Evolutionary conservation across 2,113 vertebrate genomes (phyloP), one percentile per base, ranked within the genome.

Genomic region (Tupaia tana): DNA sequence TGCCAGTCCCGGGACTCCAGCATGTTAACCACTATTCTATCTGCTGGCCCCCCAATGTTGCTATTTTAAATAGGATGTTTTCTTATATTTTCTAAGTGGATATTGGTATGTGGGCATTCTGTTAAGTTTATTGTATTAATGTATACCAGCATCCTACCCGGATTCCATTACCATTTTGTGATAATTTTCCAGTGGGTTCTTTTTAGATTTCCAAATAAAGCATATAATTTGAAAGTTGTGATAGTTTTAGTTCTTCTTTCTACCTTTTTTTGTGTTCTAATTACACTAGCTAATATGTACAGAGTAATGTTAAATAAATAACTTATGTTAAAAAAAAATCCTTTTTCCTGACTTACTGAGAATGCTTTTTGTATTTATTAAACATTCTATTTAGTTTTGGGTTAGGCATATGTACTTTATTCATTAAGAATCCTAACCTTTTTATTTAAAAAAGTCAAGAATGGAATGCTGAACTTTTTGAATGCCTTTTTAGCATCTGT

Each of bases 61-160:
- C 43, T 43, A 3, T 43, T 43, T 43, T 43, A 43, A 43, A 43
- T 43, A 43, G 43, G 43, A 43, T 6, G 43, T 43, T 43, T 34
- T 87, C 27, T 92, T 87, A 25, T 73, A 13, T 86, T 87, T 91
- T 69, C 54, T 87, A 61, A 82, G 31, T 89, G 58, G 63, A 79
- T 78, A 66, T 66, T 79, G 67, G 64, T 89, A 24, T 74, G 15
- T 85, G 71, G 43, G 11, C 25, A n/a, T 59, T 22, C 16, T 78
- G 4, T 85, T 85, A 31, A 85, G 63, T 85, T 95, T 93, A 83
- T 93, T 80, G 18, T 85, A 58, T 80, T 93, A 43, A 43, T 43
- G 43, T 43, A 43, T 43, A 43, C 43, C 43, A 43, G 43, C 43
- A 43, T 27, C 63, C 64, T 85, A 69, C 75, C 43, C 85, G 58